A percentile compares a stretch with the other conserved stretches of the same genome.
phyloP scores from a whole-genome alignment of 2,797 vertebrate species.

The Peromyscus attwateri region DNA sequence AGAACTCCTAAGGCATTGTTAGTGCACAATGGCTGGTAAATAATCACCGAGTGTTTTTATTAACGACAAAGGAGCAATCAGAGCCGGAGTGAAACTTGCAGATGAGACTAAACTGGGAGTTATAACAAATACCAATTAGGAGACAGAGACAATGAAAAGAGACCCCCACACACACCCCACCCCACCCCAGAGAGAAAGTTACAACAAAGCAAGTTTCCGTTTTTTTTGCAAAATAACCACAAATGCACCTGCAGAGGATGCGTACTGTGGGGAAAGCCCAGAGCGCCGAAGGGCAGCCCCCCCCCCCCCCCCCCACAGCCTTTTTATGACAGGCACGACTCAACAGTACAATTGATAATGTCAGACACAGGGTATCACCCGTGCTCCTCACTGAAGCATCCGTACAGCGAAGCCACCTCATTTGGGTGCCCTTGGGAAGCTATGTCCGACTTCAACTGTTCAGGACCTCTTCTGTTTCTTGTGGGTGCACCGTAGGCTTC shows the following conservation, averaged over 20 bases:
- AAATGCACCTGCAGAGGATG: constrained; percentile 55
- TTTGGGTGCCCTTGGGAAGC: not conserved
- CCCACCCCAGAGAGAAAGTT: constrained; percentile 24
- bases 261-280: not conserved
- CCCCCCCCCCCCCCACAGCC: too few species aligned
- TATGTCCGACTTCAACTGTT: not conserved
- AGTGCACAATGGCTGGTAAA: constrained; percentile 33
- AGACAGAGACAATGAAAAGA: constrained; percentile 9
- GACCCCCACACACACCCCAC: not conserved
- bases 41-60: constrained; percentile 61
- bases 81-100: constrained; percentile 43
- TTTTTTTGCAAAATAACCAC: constrained; percentile 36
- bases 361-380: not conserved
- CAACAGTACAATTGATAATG: not conserved
- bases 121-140: constrained; percentile 31
- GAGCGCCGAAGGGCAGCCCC: not conserved
- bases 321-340: not conserved
- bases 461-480: not conserved
- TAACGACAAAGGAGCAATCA: constrained; percentile 68
- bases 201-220: constrained; percentile 20
- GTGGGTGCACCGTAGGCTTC: accelerated
- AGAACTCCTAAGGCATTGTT: not conserved
- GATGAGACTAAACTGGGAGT: constrained; percentile 48
- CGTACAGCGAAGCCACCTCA: too few species aligned
- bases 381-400: not conserved